Evolutionary conservation across 2,888 invertebrate genomes (phyloP).

Genomic region (Alsophila aescularia): DNA sequence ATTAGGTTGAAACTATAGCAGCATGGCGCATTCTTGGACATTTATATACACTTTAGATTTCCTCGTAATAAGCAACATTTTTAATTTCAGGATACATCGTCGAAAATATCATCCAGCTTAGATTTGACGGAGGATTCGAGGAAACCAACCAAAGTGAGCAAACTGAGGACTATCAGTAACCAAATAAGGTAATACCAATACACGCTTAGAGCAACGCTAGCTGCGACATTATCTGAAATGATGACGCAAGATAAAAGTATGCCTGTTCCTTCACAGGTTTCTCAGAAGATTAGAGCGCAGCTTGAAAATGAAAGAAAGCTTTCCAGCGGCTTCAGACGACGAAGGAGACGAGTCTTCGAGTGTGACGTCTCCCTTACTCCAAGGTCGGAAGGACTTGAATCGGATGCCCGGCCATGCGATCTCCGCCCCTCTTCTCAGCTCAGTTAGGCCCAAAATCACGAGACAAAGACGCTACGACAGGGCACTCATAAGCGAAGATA

Average conservation of each 20-base stretch:
- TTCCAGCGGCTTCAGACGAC: conserved; percentile 85
- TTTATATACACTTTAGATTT: neutral
- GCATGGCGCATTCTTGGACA: conserved; percentile 15
- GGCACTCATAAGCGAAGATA: conserved; percentile 74
- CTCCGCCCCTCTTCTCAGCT: conserved; percentile 77
- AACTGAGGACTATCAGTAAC: conserved; percentile 89
- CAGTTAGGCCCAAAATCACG: conserved; percentile 73
- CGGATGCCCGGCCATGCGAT: conserved; percentile 70
- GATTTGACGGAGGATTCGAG: conserved; percentile 82
- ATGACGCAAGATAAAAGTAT: conserved; percentile 21
- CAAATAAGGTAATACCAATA: conserved; percentile 86
- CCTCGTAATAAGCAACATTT: neutral
- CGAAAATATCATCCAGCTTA: conserved; percentile 86
- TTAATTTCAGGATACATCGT: conserved; percentile 80
- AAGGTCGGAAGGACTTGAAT: conserved; percentile 69
- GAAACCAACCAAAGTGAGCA: conserved; percentile 86
- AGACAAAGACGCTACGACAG: conserved; percentile 77
- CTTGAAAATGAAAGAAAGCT: conserved; percentile 87
- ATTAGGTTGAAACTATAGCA: conserved; percentile 5
- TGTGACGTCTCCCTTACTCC: conserved; percentile 86
- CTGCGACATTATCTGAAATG: neutral
- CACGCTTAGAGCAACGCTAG: neutral
- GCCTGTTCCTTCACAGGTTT: conserved; percentile 80
- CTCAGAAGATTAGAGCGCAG: conserved; percentile 88
- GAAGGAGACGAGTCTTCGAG: conserved; percentile 86